These are phyloP conservation scores for Acanthochromis polyacanthus DNA, from an alignment of 2,113 vertebrate species.

Conservation along the genomic window DNA sequence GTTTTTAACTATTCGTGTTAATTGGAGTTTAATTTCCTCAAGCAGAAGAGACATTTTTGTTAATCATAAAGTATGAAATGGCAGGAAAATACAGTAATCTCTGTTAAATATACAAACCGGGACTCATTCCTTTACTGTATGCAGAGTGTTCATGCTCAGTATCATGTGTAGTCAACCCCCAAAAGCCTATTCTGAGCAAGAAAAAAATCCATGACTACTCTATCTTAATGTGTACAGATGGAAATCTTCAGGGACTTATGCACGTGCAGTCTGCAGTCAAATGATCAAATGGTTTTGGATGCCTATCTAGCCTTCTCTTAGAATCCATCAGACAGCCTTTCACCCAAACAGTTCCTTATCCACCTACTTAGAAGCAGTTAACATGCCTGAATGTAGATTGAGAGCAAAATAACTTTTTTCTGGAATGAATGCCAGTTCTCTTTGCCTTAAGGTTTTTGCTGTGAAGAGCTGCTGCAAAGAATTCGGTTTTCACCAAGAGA, in stretches of 20 bases:
- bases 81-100: too few species aligned
- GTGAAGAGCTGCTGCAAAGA: neutral
- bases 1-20: too few species aligned
- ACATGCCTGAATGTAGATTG: slow-evolving; percentile 11
- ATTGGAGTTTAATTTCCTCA: too few species aligned
- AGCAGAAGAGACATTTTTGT: too few species aligned
- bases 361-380: slow-evolving; percentile 13
- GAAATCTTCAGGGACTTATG: neutral
- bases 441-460: neutral
- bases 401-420: slow-evolving; percentile 2
- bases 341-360: slow-evolving; percentile 2
- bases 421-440: slow-evolving; percentile 5
- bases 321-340: slow-evolving; percentile 9
- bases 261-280: neutral
- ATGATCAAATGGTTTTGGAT: neutral
- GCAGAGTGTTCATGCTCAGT: too few species aligned
- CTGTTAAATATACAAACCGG: too few species aligned
- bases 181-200: too few species aligned
- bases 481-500: neutral
- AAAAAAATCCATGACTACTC: neutral
- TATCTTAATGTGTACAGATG: neutral
- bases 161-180: too few species aligned
- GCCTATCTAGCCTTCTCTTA: neutral
- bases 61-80: too few species aligned
- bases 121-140: too few species aligned